These are phyloP conservation scores for Drosophila trapezifrons DNA, from an alignment of 1,140 invertebrate genomes.

Conservation along the genomic window DNA sequence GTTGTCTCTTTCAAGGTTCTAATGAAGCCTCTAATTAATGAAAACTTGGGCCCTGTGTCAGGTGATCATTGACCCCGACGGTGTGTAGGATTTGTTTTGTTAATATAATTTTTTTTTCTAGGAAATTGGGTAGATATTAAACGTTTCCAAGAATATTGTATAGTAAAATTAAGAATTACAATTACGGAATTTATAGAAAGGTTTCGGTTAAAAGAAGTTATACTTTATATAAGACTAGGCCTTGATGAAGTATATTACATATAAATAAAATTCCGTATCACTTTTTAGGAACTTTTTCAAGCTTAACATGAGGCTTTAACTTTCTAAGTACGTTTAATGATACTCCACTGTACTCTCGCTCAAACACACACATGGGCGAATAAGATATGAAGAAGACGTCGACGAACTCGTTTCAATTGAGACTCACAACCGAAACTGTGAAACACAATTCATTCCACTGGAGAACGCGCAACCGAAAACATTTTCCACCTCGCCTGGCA, in stretches of 20 bases:
- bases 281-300: not conserved
- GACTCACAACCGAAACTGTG: constrained; percentile 37
- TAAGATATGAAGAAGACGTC: constrained; percentile 72
- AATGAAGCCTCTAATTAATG: no score
- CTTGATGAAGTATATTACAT: no score
- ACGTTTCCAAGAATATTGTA: no score
- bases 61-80: no score
- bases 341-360: constrained; percentile 18
- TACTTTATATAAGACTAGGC: no score
- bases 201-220: no score
- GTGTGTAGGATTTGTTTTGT: not conserved
- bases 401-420: constrained; percentile 79
- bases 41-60: no score
- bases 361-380: constrained; percentile 4
- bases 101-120: no score
- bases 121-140: no score
- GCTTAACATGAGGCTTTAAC: not conserved
- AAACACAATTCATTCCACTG: constrained; percentile 74
- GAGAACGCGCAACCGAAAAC: constrained; percentile 55
- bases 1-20: no score
- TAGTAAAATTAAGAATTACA: no score
- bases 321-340: not conserved
- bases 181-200: no score
- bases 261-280: not conserved
- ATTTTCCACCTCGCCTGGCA: constrained; percentile 46